phyloP scores from a whole-genome alignment of 2,113 vertebrate species.

The Gnathonemus echidnorhynchus region DNA sequence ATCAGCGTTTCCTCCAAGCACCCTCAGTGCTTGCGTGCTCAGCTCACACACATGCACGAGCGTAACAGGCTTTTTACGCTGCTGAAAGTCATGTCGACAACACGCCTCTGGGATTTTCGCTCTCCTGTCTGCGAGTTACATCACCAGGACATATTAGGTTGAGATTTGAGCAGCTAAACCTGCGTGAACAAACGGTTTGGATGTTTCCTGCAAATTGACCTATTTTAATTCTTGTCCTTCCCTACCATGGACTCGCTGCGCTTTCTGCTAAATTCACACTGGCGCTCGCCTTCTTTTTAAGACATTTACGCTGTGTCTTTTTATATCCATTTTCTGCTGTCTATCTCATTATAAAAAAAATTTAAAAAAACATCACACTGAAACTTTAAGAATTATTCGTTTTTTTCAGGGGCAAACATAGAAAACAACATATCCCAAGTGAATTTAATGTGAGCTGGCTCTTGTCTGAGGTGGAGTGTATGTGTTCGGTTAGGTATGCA shows the following conservation, averaged over 20 bases:
- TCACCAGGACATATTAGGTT: not conserved
- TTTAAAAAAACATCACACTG: not conserved
- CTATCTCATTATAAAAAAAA: not conserved
- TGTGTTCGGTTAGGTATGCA: not conserved
- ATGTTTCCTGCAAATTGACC: not conserved
- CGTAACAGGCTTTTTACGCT: not conserved
- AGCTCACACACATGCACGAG: not conserved
- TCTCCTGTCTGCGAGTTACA: not conserved
- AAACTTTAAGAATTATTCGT: not conserved
- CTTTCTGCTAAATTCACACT: not conserved
- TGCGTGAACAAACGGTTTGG: not conserved
- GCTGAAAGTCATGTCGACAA: not conserved
- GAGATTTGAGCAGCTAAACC: not conserved
- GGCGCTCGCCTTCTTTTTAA: not conserved
- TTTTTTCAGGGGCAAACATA: not conserved
- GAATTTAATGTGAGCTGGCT: not conserved
- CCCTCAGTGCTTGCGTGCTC: not conserved
- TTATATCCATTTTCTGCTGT: not conserved
- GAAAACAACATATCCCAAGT: not conserved
- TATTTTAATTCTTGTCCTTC: not conserved
- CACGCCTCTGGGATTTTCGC: not conserved
- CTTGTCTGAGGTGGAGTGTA: not conserved
- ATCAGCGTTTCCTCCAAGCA: not conserved
- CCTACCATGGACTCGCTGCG: not conserved
- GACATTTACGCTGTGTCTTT: not conserved